Evolutionary conservation across 2,797 vertebrate genomes (phyloP).

Genomic region (Mormyrus hasselquistii): DNA sequence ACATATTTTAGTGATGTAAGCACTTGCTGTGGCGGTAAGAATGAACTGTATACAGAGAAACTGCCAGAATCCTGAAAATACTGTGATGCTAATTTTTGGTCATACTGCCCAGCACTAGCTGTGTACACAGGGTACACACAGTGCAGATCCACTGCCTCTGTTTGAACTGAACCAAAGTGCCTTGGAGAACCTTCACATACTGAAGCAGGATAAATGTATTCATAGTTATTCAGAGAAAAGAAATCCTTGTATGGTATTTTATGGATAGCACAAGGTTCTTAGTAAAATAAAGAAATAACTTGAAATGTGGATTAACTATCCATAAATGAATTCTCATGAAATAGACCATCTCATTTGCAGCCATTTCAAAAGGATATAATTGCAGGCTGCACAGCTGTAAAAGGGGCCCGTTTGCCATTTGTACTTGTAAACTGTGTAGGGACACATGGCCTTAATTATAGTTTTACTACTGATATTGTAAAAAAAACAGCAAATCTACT

Average conservation of each 20-base stretch:
- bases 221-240: not conserved
- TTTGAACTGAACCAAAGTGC: not conserved
- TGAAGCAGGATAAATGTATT: not conserved
- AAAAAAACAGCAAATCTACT: not conserved
- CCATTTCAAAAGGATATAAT: not conserved
- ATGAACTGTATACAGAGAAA: not conserved
- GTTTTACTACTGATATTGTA: not conserved
- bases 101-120: not conserved
- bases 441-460: not conserved
- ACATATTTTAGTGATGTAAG: not conserved
- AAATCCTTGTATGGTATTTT: not conserved
- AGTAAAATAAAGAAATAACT: not conserved
- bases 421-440: not conserved
- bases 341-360: not conserved
- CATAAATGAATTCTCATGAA: not conserved
- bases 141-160: not conserved
- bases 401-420: not conserved
- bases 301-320: not conserved
- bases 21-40: not conserved
- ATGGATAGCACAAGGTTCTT: not conserved
- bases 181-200: not conserved
- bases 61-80: not conserved
- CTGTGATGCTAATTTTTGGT: not conserved
- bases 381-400: not conserved
- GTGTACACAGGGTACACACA: not conserved